phyloP scores from a whole-genome alignment of 2,888 invertebrate genomes.

The Heliconius hortense region DNA sequence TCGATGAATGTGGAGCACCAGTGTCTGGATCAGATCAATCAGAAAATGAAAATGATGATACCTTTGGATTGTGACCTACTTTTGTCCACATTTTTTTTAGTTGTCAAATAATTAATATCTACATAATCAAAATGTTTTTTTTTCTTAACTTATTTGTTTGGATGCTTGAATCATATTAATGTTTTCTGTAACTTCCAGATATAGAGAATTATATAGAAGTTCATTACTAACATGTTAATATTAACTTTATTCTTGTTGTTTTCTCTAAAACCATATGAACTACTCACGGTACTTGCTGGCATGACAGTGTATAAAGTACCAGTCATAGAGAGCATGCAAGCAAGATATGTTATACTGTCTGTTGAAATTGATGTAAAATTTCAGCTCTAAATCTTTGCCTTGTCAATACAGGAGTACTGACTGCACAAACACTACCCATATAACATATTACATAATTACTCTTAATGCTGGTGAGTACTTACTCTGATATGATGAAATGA shows the following conservation, averaged over 20 bases:
- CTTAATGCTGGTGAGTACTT: background rate
- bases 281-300: too few species aligned
- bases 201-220: background rate
- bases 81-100: conserved; percentile 17
- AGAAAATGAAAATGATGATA: conserved; percentile 56
- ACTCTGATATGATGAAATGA: background rate
- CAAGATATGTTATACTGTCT: background rate
- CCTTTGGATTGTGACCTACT: conserved; percentile 40
- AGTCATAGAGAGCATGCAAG: background rate
- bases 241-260: background rate
- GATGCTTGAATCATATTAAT: background rate
- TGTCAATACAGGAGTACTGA: background rate
- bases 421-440: background rate
- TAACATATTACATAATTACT: too few species aligned
- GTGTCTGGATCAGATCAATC: conserved; percentile 46
- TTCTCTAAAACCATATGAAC: too few species aligned
- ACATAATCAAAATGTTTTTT: background rate
- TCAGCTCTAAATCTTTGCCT: background rate
- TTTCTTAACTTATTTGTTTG: background rate
- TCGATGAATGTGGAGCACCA: conserved; percentile 39
- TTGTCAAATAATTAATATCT: conserved; percentile 1
- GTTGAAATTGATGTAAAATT: background rate
- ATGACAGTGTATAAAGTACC: background rate
- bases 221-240: background rate
- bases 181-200: background rate